Evolutionary conservation across 2,113 vertebrate species (phyloP), one percentile per base, ranked within the genome.

Genomic region (Microtus montanus): DNA sequence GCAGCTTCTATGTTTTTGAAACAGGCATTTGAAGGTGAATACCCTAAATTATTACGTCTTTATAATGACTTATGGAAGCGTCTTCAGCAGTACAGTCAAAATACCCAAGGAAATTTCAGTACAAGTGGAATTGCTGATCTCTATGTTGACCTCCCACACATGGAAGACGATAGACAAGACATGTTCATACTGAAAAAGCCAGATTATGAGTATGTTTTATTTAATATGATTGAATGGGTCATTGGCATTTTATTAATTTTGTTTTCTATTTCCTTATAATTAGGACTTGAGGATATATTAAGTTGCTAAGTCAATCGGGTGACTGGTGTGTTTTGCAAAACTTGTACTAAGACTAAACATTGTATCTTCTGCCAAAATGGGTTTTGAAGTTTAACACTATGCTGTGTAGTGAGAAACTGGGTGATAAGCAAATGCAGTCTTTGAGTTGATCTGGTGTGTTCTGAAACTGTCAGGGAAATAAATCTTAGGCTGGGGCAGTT

Each of bases 41-140:
- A 99, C 82, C 99, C 99, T 2, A 99, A 99, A 96, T 98, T 99
- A 90, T 87, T 99, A 96, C 98, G 99, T 24, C 98, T 99, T 49
- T 99, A 99, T 98, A 99, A 99, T 89, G 99, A 99, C 85, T 98
- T 99, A 96, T 99, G 99, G 99, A 99, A 99, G 63, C 99, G 99
- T 38, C 98, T 99, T 96, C 99, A 99, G 97, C 99, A 99, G 75
- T 99, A 99, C 90, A 99, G 98, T 93, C 95, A 98, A 95, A 99
- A 98, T 97, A 99, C 99, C 97, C 99, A 99, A 97, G 99, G 99
- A 90, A 98, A 97, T 63, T 98, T 99, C 91, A 98, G 96, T 96
- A 95, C 97, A 93, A 95, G 98, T 89, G 96, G 97, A 19, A 97
- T 97, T 70, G 78, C 98, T 64, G 99, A 99, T 86, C 95, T 99